Evolutionary conservation across 2,797 vertebrate genomes (phyloP), one percentile per base, ranked within the genome.

Genomic region (Semaprochilodus insignis): DNA sequence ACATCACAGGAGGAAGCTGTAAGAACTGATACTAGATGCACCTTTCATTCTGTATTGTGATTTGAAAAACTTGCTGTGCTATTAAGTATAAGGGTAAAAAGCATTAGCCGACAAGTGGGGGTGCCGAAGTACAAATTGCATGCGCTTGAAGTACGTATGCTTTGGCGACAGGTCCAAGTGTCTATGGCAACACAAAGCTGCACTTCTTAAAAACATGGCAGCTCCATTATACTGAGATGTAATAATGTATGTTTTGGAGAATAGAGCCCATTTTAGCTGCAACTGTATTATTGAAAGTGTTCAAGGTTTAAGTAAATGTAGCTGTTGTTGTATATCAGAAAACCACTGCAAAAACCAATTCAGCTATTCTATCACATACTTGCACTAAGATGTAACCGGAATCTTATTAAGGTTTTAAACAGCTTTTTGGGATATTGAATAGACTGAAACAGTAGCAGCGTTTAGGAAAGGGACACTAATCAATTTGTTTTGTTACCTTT

Each of bases 141-240:
- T 34, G 36, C 5, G 6, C 63, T 27, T 36, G 8, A 70, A 52
- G 15, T 31, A 71, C 17, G 65, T 40, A 36, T 19, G 52, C 65
- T 31, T 67, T 27, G 13, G 31, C 36, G 51, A 66, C 52, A 81
- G 60, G 21, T 40, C 34, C 17, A 40, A 1, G 23, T 36, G 74
- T 71, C 66, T 54, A 77, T 72, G 52, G 71, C 55, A 82, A 77
- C 74, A 60, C 65, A 73, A 54, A 55, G 0, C 23, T 14, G n/a
- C 40, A 23, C 6, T 40, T 40, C 15, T 19, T 73, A 11, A 51
- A 77, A 82, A 70, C 54, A 81, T 62, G 34, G 62, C 34, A 69
- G 73, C 63, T 60, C 36, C 5, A 21, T 59, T 81, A 48, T 67
- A 69, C 36, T 19, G 19, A 44, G 4, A 75, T 25, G 44, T 25